Evolutionary conservation across 2,888 invertebrate genomes (phyloP).

Genomic region (Sympetrum striolatum): DNA sequence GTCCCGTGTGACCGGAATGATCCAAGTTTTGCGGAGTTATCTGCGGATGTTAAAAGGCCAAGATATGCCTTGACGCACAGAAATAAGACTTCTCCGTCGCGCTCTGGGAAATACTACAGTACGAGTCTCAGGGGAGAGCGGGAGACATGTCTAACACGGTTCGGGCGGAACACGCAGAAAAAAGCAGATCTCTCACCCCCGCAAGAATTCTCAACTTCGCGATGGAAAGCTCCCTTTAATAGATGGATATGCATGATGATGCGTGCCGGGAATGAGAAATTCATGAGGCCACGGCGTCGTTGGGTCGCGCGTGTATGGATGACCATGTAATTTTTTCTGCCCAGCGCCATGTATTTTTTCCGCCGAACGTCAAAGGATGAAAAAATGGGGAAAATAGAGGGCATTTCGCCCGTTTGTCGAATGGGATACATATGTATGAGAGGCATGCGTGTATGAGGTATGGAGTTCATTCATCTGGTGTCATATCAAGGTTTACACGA

Average conservation of each 20-base stretch:
- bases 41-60: not conserved
- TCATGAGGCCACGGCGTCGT: not conserved
- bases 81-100: not conserved
- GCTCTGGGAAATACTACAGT: not conserved
- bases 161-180: not conserved
- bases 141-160: constrained; percentile 1
- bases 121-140: not conserved
- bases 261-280: constrained; percentile 13
- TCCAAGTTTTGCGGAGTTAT: not conserved
- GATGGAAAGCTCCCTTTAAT: constrained; percentile 5
- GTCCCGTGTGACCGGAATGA: not conserved
- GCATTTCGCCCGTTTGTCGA: not conserved
- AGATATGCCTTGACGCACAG: not conserved
- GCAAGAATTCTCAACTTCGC: not conserved
- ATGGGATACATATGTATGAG: not conserved
- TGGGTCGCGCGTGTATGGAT: not conserved
- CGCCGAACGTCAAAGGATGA: not conserved
- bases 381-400: not conserved
- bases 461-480: not conserved
- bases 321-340: constrained; percentile 3
- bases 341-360: not conserved
- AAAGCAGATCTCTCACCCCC: not conserved
- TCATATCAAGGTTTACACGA: not conserved
- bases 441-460: not conserved
- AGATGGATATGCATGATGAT: constrained; percentile 17